Conservation (phyloP, 2,113 vertebrate species). For the Prietella phreatophila region DNA sequence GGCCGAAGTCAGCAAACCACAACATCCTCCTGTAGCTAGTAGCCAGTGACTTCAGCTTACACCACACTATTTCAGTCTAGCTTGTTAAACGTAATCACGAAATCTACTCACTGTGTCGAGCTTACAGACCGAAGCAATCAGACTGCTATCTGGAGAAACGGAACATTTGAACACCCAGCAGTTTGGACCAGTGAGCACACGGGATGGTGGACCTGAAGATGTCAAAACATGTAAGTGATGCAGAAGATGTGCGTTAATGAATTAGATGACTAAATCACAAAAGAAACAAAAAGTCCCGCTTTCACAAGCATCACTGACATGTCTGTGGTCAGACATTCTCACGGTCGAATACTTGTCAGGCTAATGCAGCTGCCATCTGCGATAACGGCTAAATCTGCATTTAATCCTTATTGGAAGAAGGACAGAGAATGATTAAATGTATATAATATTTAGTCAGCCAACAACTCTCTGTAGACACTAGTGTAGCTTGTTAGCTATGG, state of each 20-base stretch:
- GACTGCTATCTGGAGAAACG: constrained; percentile 90
- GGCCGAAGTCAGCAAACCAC: not conserved
- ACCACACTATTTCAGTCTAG: not conserved
- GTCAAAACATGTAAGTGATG: not conserved
- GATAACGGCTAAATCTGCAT: not conserved
- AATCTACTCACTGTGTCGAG: constrained; percentile 85
- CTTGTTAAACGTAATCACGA: not conserved
- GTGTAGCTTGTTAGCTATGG: not conserved
- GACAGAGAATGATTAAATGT: not conserved
- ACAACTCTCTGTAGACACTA: not conserved
- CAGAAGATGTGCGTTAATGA: not conserved
- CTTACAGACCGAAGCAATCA: constrained; percentile 88
- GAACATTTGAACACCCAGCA: constrained; percentile 94
- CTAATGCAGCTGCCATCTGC: not conserved
- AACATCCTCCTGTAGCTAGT: not conserved
- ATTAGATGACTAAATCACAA: not conserved
- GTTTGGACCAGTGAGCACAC: constrained; percentile 84
- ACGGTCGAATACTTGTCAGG: not conserved
- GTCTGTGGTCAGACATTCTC: not conserved
- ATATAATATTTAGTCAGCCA: not conserved
- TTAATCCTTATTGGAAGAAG: not conserved
- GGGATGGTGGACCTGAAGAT: constrained; percentile 80
- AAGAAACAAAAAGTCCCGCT: not conserved
- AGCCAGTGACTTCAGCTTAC: not conserved
- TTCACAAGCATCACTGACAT: not conserved